Conservation (phyloP, 2,797 vertebrate genomes). For the Sebastes oblongus region DNA sequence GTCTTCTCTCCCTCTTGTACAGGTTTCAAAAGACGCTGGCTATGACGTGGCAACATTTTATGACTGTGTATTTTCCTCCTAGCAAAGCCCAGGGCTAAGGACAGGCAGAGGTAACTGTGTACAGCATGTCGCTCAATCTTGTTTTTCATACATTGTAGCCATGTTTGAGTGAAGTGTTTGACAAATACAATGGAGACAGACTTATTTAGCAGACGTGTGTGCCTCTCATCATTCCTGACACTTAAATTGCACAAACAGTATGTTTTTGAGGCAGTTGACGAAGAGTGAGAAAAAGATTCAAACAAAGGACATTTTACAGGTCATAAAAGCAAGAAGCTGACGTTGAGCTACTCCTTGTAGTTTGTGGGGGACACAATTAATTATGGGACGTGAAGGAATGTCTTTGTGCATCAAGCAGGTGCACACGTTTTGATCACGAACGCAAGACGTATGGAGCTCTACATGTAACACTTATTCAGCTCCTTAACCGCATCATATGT, state of each 20-base stretch:
- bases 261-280: not conserved
- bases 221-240: not conserved
- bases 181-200: not conserved
- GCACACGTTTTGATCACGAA: not conserved
- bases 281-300: slow-evolving; percentile 16
- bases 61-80: not conserved
- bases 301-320: not conserved
- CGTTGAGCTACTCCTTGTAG: not conserved
- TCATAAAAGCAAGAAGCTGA: not conserved
- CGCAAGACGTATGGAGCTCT: not conserved
- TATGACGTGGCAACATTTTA: not conserved
- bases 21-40: slow-evolving; percentile 14
- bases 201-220: not conserved
- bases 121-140: not conserved
- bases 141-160: not conserved
- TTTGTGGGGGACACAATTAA: not conserved
- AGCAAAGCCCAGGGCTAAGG: slow-evolving; percentile 14
- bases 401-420: not conserved
- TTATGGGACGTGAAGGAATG: slow-evolving; percentile 13
- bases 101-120: not conserved
- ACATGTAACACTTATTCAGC: not conserved
- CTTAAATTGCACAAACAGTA: not conserved
- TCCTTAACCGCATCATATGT: not conserved
- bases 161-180: not conserved
- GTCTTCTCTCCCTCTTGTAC: not conserved